Base-by-base conservation (phyloP, 2,888 invertebrate genomes). In the Electrophaes corylata region DNA sequence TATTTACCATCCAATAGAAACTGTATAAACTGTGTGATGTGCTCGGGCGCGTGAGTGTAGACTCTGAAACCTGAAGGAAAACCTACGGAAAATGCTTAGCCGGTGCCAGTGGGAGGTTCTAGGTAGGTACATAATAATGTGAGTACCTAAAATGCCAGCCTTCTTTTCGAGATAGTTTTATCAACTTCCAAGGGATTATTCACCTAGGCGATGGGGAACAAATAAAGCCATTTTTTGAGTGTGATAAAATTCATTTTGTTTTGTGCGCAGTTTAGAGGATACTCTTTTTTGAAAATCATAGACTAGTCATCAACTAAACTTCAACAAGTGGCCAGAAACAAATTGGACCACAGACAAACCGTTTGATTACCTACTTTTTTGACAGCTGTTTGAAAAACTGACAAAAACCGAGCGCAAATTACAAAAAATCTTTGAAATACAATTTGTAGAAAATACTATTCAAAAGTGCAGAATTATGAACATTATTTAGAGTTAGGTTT, bases 351-450 rank as follows among this genome's bases (percentile, higher is more conserved):
- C 80, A 82, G 76, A 76, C 69, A 69, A 62, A 65, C 54, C 52
- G 58, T 62, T 63, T 54, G 60, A 60, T 65, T 44, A 47, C n/a
- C n/a, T n/a, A n/a, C 12, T 18, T 54, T 48, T 50, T 63, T 85
- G 86, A 87, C 87, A 86, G 80, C 62, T 81, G 79, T 88, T 88
- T 86, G 79, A 90, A 89, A 83, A 83, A 80, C 81, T 88, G 87
- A 86, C 87, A 86, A 86, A 86, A 87, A 88, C 86, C 84, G 86
- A 89, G 82, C 88, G 86, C 79, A 85, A 84, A 79, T 73, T 73
- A 74, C 74, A 75, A 78, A 66, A 77, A 76, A 81, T 73, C 71
- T 73, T 74, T 61, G 74, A 71, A 41, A n/a, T 40, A 44, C 23
- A 47, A 16, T 78, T 81, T 82, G 67, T 72, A 67, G 67, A 71